Base-by-base conservation (phyloP, 2,888 invertebrate species). In the Dione juno region DNA sequence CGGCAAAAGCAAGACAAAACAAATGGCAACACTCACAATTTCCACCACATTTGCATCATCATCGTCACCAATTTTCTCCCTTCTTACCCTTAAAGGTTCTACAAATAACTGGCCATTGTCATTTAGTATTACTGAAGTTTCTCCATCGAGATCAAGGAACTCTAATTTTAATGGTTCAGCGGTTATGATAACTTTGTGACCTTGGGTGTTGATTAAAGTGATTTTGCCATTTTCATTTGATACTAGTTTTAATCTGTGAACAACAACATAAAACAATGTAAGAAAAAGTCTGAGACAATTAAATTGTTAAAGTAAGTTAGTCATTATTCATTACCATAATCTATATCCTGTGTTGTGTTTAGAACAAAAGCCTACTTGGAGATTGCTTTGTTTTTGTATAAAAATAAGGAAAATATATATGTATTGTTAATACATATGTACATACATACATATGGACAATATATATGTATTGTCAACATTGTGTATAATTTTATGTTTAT, bases 61-160 rank as follows among this genome's bases (percentile, higher is more conserved):
- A 13, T 87, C 88, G 52, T 88, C 89, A 79, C 88, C 93, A 80
- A 82, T 80, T 66, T 81, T 88, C 79, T 94, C 94, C 61, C 93
- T 93, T 83, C 96, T 97, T 35, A 88, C 89, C 76, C 97, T 94
- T 75, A 97, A 93, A 75, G 99, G 98, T 83, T 99, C 99, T 84
- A 99, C 97, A 78, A 96, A 95, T 87, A 99, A 95, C 77, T 99
- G 95, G n/a, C 97, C 97, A 79, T 97, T 95, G 21, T 97, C 96
- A 90, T 99, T 99, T 19, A 97, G 92, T 21, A 96, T 95, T 13
- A 97, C 94, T 0, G 97, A 96, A 13, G 97, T 94, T 0, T 94
- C 94, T 35, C 95, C 94, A 45, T 95, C 94, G 71, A 94, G 94
- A 73, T 95, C 94, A 78, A 95, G 95, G 79, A 98, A 95, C 84